Base-by-base conservation (phyloP, 2,888 invertebrate genomes). In the Uropetala carovei region DNA sequence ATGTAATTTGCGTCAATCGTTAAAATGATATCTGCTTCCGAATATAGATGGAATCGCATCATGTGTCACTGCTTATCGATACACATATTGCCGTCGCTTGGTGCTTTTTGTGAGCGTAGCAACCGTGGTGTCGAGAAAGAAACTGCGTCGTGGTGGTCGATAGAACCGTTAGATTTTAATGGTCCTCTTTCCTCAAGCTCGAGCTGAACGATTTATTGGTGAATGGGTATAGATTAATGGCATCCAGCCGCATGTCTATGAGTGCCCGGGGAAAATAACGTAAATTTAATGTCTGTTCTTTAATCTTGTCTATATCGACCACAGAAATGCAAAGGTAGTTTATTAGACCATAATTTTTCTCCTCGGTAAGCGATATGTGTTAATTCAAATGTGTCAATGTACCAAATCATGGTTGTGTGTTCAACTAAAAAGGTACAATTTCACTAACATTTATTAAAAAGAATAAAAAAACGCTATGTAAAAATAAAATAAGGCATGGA, bases 121-220 rank as follows among this genome's bases (percentile, higher is more conserved):
- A 22, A 22, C 22, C 27, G 27, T 9, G n/a, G 13, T 75, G 22
- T 14, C 5, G 1, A 22, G 75, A 27, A 13, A 13, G 27, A 22
- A 27, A 11, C 22, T 11, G 60, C 13, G 3, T 8, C 75, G 4
- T 5, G 75, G 22, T 22, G 27, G 27, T 68, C 27, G 68, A 27
- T 75, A 27, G 75, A 27, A 27, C 75, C 75, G 75, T 75, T 75
- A 75, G 75, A 27, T 27, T 13, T 75, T 75, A 75, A 75, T 75
- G 75, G 75, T 27, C 11, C 22, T 75, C 75, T 75, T 75, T 11
- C 22, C 18, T 13, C 27, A 75, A 10, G 22, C 27, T 75, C 22
- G 27, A 27, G 75, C 27, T 27, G 75, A 75, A 27, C 75, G 27
- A 22, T 75, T 75, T 27, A 75, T 75, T 27, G 75, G 75, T 10